Evolutionary conservation across 2,113 vertebrate genomes (phyloP).

Genomic region (Ochotona curzoniae): DNA sequence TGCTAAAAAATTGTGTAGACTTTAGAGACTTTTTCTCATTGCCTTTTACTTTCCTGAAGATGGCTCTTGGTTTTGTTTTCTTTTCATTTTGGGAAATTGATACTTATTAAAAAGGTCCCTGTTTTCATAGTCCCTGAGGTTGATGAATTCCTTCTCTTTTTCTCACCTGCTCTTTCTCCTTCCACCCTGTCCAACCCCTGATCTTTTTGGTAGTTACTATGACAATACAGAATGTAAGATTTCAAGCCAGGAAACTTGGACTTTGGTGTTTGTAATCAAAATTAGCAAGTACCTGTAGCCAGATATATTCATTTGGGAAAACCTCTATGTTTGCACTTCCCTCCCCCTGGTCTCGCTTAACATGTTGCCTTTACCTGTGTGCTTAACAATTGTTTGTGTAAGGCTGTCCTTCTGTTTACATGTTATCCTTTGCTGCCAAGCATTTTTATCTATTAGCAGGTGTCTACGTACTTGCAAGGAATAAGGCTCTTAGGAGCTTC

Average conservation of each 20-base stretch:
- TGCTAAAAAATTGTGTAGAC: slow-evolving; percentile 44
- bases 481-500: slow-evolving; percentile 34
- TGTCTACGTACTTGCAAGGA: slow-evolving; percentile 55
- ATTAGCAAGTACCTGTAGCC: slow-evolving; percentile 8
- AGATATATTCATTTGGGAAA: background rate
- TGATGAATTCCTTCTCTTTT: background rate
- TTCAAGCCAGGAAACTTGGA: slow-evolving; percentile 4
- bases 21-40: slow-evolving; percentile 3
- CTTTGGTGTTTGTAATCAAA: background rate
- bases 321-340: background rate
- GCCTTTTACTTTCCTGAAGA: slow-evolving; percentile 50
- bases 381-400: slow-evolving; percentile 47
- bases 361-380: background rate
- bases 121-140: background rate
- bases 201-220: background rate
- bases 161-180: too few species aligned
- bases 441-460: slow-evolving; percentile 57
- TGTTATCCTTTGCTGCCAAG: background rate
- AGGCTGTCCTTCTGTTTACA: slow-evolving; percentile 21
- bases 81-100: slow-evolving; percentile 42
- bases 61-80: slow-evolving; percentile 12
- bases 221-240: background rate
- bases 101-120: background rate
- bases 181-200: background rate
- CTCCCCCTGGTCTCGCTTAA: background rate